Evolutionary conservation across 53 echinoderm and acorn worm genomes (phyloP).

Genomic region (Actinopyga echinites): DNA sequence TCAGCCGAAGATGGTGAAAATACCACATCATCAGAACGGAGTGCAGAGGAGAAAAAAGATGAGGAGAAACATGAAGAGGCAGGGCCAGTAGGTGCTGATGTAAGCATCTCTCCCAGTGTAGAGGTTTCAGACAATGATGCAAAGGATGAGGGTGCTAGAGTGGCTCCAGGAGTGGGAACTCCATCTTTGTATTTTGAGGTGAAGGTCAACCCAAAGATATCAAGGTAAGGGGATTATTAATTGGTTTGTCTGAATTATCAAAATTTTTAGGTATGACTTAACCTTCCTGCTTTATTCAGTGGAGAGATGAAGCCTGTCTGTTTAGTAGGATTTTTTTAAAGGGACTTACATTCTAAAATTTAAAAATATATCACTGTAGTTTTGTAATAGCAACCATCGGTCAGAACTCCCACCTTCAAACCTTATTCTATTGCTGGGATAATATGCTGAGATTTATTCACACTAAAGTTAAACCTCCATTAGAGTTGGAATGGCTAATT

Average conservation of each 20-base stretch:
- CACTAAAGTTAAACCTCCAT: too few relatives aligned
- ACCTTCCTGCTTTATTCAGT: too few relatives aligned
- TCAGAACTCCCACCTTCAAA: too few relatives aligned
- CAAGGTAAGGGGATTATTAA: neutral
- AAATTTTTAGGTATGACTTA: too few relatives aligned
- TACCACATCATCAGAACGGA: neutral
- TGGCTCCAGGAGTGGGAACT: constrained; percentile 44
- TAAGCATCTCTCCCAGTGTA: constrained; percentile 28
- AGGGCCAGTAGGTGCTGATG: neutral
- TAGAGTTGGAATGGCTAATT: too few relatives aligned
- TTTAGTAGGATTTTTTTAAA: too few relatives aligned
- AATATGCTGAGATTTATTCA: too few relatives aligned
- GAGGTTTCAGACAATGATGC: constrained; percentile 46
- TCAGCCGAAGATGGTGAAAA: neutral
- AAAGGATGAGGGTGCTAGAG: constrained; percentile 49
- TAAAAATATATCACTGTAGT: too few relatives aligned
- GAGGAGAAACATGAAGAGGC: neutral
- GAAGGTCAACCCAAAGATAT: constrained; percentile 18
- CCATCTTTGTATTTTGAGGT: constrained; percentile 81
- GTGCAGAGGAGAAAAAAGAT: neutral
- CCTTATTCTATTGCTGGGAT: too few relatives aligned
- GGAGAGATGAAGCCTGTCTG: too few relatives aligned
- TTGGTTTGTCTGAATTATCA: neutral
- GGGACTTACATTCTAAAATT: too few relatives aligned
- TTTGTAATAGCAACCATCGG: too few relatives aligned